Conservation (phyloP, 2,888 invertebrate species). For the Lissocephala sabroskyi region DNA sequence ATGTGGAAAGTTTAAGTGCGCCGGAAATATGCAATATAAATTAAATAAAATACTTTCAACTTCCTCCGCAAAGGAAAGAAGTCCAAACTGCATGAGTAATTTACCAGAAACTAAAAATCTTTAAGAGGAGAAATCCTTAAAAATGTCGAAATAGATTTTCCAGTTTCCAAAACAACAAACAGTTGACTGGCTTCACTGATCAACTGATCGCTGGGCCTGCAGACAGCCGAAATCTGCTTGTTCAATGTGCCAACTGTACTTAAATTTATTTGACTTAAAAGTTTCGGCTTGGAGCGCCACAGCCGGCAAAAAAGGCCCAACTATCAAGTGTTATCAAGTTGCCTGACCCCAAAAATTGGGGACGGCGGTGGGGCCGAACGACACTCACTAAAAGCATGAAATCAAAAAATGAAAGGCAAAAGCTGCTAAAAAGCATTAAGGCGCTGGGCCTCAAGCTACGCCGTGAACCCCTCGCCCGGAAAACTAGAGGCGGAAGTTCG, state of each 20-base stretch:
- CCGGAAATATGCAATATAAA: conserved; percentile 43
- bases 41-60: too few species aligned
- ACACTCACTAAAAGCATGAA: conserved; percentile 32
- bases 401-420: conserved; percentile 31
- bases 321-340: conserved; percentile 64
- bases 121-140: not conserved
- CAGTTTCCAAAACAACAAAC: not conserved
- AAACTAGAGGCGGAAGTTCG: conserved; percentile 57
- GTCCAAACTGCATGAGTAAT: conserved; percentile 12
- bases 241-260: too few species aligned
- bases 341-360: not conserved
- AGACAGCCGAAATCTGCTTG: too few species aligned
- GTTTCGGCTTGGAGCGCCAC: conserved; percentile 10
- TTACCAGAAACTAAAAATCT: conserved; percentile 5
- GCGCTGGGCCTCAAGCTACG: conserved; percentile 27
- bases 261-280: conserved; percentile 7
- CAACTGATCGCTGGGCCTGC: too few species aligned
- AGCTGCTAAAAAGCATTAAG: conserved; percentile 59
- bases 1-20: conserved; percentile 49
- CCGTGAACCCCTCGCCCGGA: conserved; percentile 8
- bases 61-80: not conserved
- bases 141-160: not conserved
- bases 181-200: too few species aligned
- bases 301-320: conserved; percentile 21
- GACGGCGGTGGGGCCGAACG: too few species aligned